Base-by-base conservation (phyloP, 1,140 invertebrate species). In the Bombus polaris region DNA sequence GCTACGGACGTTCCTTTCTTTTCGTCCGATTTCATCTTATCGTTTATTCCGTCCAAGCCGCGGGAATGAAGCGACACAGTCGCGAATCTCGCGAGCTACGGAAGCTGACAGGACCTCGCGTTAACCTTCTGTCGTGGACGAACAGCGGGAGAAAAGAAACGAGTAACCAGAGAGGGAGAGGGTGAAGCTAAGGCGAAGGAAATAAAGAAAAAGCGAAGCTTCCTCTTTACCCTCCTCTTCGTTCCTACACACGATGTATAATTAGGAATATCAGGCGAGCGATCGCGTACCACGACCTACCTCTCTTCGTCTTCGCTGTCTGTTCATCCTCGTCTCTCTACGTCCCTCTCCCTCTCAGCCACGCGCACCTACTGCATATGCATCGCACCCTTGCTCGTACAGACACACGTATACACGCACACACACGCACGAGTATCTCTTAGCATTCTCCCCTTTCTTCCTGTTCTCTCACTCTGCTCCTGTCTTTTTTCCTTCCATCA, bases 111-210 rank as follows among this genome's bases (percentile, higher is more conserved):
- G 47, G 18, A 65, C 59, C 72, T 80, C 72, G 81, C 72, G 72
- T 47, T 66, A 53, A 18, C 42, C 37, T 44, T 42, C 6, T 8
- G 13, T 65, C 59, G 39, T 32, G 76, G 47, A 83, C 73, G 83
- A 82, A 68, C 76, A 78, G 57, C 86, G 59, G 85, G 85, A 75
- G 83, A 79, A 86, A 78, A 85, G 62, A 35, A 85, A 70, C 39
- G 71, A 47, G 32, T 18, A 71, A 74, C 5, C 47, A 32, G 3
- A 32, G 25, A 70, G 65, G 59, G 28, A 62, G 42, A 73, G 42
- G 39, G 32, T 62, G 39, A 57, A 35, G 42, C 32, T 6, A 42
- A 32, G 42, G 59, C 44, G 47, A 42, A 35, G 28, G 44, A 47
- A 79, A 35, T 12, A 25, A 42, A 59, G 37, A 59, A 81, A 71